Evolutionary conservation across 35 echinoderm and acorn worm species (phyloP).

Genomic region (Nesometra sesokonis): DNA sequence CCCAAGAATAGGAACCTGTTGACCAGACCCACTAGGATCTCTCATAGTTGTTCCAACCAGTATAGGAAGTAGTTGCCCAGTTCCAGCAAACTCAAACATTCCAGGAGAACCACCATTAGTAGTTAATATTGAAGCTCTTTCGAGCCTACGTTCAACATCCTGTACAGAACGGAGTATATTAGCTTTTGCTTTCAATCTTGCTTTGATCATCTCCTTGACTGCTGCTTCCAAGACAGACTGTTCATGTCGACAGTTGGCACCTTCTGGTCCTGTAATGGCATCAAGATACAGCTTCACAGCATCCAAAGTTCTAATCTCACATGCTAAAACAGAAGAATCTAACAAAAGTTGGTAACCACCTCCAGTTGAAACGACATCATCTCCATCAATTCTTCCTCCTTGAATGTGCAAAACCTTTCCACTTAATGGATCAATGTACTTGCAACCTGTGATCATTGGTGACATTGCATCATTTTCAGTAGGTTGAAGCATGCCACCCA

Average conservation of each 20-base stretch:
- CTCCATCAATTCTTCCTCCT: slow-evolving; percentile 51
- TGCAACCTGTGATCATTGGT: slow-evolving; percentile 62
- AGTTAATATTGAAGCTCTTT: slow-evolving; percentile 74
- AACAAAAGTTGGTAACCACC: slow-evolving; percentile 72
- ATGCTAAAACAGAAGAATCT: slow-evolving; percentile 55
- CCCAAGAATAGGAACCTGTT: slow-evolving; percentile 83
- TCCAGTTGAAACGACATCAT: slow-evolving; percentile 57
- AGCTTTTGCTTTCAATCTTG: slow-evolving; percentile 32
- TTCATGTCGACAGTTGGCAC: slow-evolving; percentile 75
- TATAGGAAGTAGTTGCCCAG: slow-evolving; percentile 89
- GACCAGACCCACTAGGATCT: slow-evolving; percentile 71
- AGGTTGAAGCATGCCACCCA: slow-evolving; percentile 64
- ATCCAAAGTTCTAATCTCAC: slow-evolving; percentile 53
- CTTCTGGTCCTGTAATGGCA: slow-evolving; percentile 62
- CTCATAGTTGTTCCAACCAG: slow-evolving; percentile 82
- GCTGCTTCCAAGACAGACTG: slow-evolving; percentile 66
- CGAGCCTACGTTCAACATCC: slow-evolving; percentile 49
- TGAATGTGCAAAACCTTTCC: slow-evolving; percentile 46
- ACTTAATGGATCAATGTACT: slow-evolving; percentile 69
- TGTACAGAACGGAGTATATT: slow-evolving; percentile 34
- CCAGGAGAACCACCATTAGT: slow-evolving; percentile 77
- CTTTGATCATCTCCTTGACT: slow-evolving; percentile 55
- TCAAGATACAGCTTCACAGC: slow-evolving; percentile 55
- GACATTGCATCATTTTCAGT: slow-evolving; percentile 44
- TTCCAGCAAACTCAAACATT: slow-evolving; percentile 94